Evolutionary conservation across 2,888 invertebrate species (phyloP).

Genomic region (Phortica okadai): DNA sequence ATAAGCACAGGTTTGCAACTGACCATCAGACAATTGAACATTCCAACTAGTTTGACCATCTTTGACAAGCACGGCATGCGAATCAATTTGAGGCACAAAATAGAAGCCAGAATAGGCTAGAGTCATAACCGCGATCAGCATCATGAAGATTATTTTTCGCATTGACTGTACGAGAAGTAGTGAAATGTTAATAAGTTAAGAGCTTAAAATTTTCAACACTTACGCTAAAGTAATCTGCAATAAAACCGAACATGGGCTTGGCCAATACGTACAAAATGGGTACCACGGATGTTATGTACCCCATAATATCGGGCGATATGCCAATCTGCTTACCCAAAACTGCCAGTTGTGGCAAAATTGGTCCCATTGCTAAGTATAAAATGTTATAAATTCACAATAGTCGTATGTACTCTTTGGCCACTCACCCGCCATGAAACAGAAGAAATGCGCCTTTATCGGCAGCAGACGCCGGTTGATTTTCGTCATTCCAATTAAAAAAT

Average conservation of each 20-base stretch:
- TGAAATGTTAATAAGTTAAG: background rate
- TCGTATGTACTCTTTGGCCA: conserved; percentile 43
- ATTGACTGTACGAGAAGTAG: conserved; percentile 57
- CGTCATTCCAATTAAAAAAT: conserved; percentile 73
- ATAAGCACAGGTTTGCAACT: conserved; percentile 48
- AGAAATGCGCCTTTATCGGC: conserved; percentile 91
- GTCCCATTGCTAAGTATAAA: conserved; percentile 83
- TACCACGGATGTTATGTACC: conserved; percentile 84
- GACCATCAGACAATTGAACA: conserved; percentile 48
- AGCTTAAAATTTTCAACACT: conserved; percentile 41
- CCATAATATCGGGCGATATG: conserved; percentile 86
- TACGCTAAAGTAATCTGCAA: conserved; percentile 85
- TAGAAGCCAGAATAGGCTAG: conserved; percentile 83
- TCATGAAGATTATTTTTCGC: conserved; percentile 85
- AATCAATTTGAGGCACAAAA: conserved; percentile 80
- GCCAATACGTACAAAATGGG: conserved; percentile 87
- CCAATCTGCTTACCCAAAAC: conserved; percentile 88
- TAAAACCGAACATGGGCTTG: conserved; percentile 86
- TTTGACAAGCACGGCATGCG: conserved; percentile 57
- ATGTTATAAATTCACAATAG: background rate
- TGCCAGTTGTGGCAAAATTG: conserved; percentile 86
- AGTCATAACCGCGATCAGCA: conserved; percentile 81
- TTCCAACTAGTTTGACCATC: conserved; percentile 52
- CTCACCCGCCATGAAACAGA: conserved; percentile 92
- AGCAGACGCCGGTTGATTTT: conserved; percentile 83